phyloP scores from a whole-genome alignment of 2,113 vertebrate species.

The Procavia capensis region DNA sequence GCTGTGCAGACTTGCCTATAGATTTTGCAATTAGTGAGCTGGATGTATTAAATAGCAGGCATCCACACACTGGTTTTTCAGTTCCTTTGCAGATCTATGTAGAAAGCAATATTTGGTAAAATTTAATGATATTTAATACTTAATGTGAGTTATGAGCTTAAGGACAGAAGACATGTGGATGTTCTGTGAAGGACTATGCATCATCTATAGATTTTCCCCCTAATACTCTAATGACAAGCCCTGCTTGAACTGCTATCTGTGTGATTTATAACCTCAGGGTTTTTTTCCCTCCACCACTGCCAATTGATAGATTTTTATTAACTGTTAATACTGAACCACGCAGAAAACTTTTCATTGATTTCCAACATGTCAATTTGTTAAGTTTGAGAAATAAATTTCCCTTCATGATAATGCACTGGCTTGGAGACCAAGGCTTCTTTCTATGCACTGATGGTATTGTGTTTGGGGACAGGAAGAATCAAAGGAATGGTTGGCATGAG shows the following conservation, averaged over 20 bases:
- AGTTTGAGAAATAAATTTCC: slow-evolving; percentile 64
- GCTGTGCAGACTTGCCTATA: slow-evolving; percentile 84
- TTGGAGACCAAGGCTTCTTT: slow-evolving; percentile 53
- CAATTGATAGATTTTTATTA: slow-evolving; percentile 82
- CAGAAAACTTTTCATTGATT: slow-evolving; percentile 80
- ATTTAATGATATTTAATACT: slow-evolving; percentile 72
- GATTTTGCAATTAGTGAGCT: slow-evolving; percentile 88
- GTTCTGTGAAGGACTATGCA: not conserved
- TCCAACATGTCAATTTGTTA: slow-evolving; percentile 60
- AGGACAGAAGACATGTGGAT: slow-evolving; percentile 60
- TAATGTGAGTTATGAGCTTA: slow-evolving; percentile 70
- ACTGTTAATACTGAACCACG: slow-evolving; percentile 82
- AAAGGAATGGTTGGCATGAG: not conserved
- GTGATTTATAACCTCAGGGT: slow-evolving; percentile 70
- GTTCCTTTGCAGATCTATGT: slow-evolving; percentile 60
- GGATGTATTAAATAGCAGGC: slow-evolving; percentile 82
- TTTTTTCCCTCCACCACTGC: slow-evolving; percentile 55
- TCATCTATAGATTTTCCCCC: slow-evolving; percentile 62
- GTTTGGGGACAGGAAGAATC: slow-evolving; percentile 18
- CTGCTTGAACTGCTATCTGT: slow-evolving; percentile 55
- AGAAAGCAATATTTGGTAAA: slow-evolving; percentile 80
- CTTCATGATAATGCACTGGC: not conserved
- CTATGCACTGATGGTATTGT: slow-evolving; percentile 60
- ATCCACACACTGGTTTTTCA: slow-evolving; percentile 79
- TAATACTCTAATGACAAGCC: slow-evolving; percentile 36